Conservation (phyloP, 1,140 invertebrate species). For the Atta cephalotes region DNA sequence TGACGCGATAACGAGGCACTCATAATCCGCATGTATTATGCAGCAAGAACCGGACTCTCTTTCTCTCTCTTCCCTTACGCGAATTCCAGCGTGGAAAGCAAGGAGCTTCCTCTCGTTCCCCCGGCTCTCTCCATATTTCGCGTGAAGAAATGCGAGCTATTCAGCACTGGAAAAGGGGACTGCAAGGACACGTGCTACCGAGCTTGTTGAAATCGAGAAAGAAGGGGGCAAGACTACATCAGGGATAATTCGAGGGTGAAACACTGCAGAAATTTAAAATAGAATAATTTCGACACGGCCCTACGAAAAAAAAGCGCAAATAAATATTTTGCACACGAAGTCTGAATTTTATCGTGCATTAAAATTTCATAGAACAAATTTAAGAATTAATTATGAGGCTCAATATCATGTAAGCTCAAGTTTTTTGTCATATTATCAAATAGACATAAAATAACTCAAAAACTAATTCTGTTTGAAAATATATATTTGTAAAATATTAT, state of each 20-base stretch:
- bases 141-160: constrained; percentile 61
- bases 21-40: constrained; percentile 6
- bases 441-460: neutral
- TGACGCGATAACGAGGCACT: constrained; percentile 61
- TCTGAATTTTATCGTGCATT: neutral
- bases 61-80: neutral
- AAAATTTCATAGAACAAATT: neutral
- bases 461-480: neutral
- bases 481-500: neutral
- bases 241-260: constrained; percentile 19
- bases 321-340: neutral
- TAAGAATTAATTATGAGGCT: neutral
- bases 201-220: constrained; percentile 41
- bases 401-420: neutral
- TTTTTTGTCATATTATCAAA: neutral
- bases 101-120: neutral
- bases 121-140: constrained; percentile 12
- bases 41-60: neutral
- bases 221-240: neutral
- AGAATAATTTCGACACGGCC: neutral
- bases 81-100: constrained; percentile 48
- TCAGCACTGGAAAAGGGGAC: constrained; percentile 32
- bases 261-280: neutral
- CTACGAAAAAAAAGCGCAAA: neutral
- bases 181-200: constrained; percentile 41